Base-by-base conservation (phyloP, 2,113 vertebrate genomes). In the Tupaia chinensis region DNA sequence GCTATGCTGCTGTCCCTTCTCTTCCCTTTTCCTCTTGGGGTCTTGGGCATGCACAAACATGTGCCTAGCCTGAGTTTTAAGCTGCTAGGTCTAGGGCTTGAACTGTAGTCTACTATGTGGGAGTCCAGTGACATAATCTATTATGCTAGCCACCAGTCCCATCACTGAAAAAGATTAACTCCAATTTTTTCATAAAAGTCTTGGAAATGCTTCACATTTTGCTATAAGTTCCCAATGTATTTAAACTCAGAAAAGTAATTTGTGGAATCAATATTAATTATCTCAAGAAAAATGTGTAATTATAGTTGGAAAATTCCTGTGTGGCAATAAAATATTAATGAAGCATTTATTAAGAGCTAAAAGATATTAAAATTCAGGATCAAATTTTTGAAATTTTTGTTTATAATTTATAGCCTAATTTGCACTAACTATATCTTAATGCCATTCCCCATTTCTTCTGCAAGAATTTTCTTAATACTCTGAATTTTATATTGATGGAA, bases 291-390 rank as follows among this genome's bases (percentile, higher is more conserved):
- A 92, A 85, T 44, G 1, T 68, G 3, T 82, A 32, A 68, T 78
- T 88, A 34, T 76, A 86, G 63, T 60, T 53, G 29, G 32, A 91
- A 93, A 93, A 65, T 27, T 25, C 15, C 16, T 70, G 15, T 80
- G 61, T 56, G 78, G 3, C 74, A 81, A 84, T 78, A 54, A 90
- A 79, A 68, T 44, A 89, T 44, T 73, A 84, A 44, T 60, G 72
- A 94, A 78, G 72, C 70, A 34, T 80, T 70, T 94, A 25, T 54
- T 87, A 70, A 10, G 87, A 90, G 29, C 5, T 56, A 54, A 96
- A 77, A 90, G 78, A 34, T 77, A 53, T 89, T 87, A 87, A 92
- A 88, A 91, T 74, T 56, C 9, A 97, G 63, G 16, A 91, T 34
- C 54, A 22, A 76, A 22, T 63, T 12, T 91, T 32, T 87, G 56